Percentiles rank a stretch among this genome's conserved stretches.
Evolutionary conservation across 1,140 invertebrate species (phyloP).

Genomic region (Microplitis demolitor): DNA sequence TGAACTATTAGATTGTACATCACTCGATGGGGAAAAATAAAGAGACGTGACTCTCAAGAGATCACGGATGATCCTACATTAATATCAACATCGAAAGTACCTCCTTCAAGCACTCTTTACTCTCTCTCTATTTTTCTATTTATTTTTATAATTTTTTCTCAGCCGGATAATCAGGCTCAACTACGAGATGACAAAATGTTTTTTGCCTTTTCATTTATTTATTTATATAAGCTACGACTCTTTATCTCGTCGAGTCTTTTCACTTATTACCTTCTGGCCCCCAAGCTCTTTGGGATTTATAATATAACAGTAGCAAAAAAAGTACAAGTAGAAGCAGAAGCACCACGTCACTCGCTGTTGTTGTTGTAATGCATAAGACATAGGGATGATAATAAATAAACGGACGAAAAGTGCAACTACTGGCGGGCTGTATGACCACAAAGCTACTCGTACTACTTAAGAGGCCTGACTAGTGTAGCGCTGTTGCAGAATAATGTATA

Average conservation of each 20-base stretch:
- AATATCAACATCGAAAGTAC: constrained; percentile 12
- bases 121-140: not conserved
- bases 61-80: constrained; percentile 16
- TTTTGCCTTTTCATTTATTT: too few species aligned
- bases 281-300: too few species aligned
- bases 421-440: constrained; percentile 2
- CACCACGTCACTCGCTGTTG: not conserved
- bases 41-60: not conserved
- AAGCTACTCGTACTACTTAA: constrained; percentile 14
- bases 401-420: not conserved
- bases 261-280: not conserved
- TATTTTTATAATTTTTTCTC: not conserved
- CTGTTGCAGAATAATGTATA: too few species aligned
- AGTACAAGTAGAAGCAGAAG: not conserved
- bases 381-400: not conserved
- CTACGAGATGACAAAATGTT: constrained; percentile 14
- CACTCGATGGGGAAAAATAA: not conserved
- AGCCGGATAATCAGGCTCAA: constrained; percentile 18
- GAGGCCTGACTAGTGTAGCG: not conserved
- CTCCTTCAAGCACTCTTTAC: not conserved
- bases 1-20: not conserved
- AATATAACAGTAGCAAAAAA: too few species aligned
- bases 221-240: not conserved
- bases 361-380: not conserved
- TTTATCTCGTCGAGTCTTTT: not conserved